Percentiles rank a stretch among this genome's conserved stretches.
Evolutionary conservation across 2,888 invertebrate species (phyloP).

Genomic region (Xestia ashworthii): DNA sequence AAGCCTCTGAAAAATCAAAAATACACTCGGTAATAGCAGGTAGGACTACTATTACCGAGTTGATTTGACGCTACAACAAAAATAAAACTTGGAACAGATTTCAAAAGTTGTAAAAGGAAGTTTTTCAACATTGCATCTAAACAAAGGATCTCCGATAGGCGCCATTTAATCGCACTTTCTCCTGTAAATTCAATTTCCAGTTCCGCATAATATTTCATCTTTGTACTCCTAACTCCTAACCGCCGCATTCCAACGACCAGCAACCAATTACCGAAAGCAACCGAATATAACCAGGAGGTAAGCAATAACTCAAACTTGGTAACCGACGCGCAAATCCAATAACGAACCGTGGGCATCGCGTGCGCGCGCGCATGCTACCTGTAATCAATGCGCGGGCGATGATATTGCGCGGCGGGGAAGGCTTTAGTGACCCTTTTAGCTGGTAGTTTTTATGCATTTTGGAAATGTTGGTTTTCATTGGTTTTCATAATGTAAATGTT

Average conservation of each 20-base stretch:
- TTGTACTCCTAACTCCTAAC: not conserved
- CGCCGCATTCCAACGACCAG: constrained; percentile 43
- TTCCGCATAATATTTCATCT: constrained; percentile 32
- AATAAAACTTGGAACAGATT: not conserved
- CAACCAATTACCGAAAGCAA: constrained; percentile 51
- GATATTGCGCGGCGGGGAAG: constrained; percentile 1
- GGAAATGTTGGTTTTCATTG: too few species aligned
- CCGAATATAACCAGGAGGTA: constrained; percentile 63
- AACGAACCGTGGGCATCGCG: constrained; percentile 82
- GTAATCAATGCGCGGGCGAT: constrained; percentile 53
- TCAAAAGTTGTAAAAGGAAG: not conserved
- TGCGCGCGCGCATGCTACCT: constrained; percentile 62
- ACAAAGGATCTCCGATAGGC: not conserved
- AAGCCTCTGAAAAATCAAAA: too few species aligned
- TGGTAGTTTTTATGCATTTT: not conserved
- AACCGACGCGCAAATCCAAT: constrained; percentile 83
- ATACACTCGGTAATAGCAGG: too few species aligned
- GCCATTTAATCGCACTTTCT: not conserved
- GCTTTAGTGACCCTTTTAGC: constrained; percentile 16
- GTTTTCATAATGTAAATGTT: too few species aligned
- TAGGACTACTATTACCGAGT: too few species aligned
- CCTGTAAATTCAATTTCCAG: not conserved
- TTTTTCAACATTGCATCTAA: not conserved
- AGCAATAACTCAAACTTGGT: constrained; percentile 86
- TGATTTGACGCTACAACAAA: not conserved